Evolutionary conservation across 2,113 vertebrate species (phyloP).

Genomic region (Ibidorhyncha struthersii): DNA sequence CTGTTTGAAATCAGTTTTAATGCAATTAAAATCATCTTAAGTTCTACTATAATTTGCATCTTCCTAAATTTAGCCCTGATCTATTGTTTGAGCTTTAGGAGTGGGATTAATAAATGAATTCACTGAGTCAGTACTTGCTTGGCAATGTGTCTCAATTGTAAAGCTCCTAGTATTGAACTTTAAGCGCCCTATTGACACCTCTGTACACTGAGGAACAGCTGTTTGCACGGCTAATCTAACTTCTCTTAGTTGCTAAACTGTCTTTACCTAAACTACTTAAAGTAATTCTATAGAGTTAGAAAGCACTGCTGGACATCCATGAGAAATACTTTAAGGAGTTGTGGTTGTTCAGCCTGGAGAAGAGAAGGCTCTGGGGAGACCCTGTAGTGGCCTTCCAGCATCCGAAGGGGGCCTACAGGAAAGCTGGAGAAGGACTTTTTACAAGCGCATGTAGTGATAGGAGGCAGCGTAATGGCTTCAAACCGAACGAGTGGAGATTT

Average conservation of each 20-base stretch:
- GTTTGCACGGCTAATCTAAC: background rate
- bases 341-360: no score
- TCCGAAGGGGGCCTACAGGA: no score
- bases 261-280: background rate
- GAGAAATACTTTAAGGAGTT: background rate
- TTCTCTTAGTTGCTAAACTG: background rate
- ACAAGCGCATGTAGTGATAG: no score
- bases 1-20: background rate
- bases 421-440: no score
- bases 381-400: no score
- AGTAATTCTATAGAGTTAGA: background rate
- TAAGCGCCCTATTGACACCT: accelerated
- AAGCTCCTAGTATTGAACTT: background rate
- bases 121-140: background rate
- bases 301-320: background rate
- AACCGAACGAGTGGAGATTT: no score
- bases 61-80: background rate
- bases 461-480: no score
- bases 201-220: background rate
- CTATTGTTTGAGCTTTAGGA: background rate
- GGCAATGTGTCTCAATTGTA: background rate
- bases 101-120: background rate
- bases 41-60: background rate
- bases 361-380: no score
- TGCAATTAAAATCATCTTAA: background rate